Percentiles rank a stretch among this genome's conserved stretches.
Conservation (phyloP, 2,888 invertebrate genomes). For the Ommatoiulus sabulosus region DNA sequence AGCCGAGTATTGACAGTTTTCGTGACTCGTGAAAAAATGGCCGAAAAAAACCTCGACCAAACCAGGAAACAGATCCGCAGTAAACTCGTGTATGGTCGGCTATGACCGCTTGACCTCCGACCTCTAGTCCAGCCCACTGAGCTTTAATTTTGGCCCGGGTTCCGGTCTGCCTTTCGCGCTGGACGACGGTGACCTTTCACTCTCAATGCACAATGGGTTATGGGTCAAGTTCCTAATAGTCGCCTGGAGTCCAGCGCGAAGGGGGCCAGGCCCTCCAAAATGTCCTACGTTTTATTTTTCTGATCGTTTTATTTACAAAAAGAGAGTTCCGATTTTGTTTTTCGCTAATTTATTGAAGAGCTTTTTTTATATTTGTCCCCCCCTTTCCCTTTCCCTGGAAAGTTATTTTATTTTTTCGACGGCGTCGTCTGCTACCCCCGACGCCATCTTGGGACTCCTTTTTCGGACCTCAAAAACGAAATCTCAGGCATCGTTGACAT, state of each 20-base stretch:
- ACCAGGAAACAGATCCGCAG: too few species aligned
- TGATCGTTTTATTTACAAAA: neutral
- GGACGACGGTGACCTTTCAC: constrained; percentile 49
- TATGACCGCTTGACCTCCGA: neutral
- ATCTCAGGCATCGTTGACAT: constrained; percentile 48
- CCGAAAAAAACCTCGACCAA: too few species aligned
- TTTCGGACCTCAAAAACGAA: neutral
- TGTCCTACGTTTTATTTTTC: neutral
- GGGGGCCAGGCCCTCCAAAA: neutral
- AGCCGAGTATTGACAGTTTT: neutral
- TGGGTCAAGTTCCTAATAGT: constrained; percentile 57
- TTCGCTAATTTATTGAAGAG: constrained; percentile 16
- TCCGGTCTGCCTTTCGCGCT: constrained; percentile 38
- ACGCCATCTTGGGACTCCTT: neutral
- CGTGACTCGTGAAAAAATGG: too few species aligned
- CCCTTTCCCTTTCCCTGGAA: neutral
- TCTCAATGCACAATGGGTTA: constrained; percentile 56
- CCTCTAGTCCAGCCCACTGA: neutral
- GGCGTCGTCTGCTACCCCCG: too few species aligned
- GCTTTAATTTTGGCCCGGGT: neutral
- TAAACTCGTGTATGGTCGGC: neutral
- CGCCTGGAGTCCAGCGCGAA: constrained; percentile 36
- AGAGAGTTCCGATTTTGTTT: neutral
- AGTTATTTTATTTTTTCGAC: neutral
- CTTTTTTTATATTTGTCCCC: neutral